Conservation (phyloP, 2,797 vertebrate species). For the Apodemus agrarius region DNA sequence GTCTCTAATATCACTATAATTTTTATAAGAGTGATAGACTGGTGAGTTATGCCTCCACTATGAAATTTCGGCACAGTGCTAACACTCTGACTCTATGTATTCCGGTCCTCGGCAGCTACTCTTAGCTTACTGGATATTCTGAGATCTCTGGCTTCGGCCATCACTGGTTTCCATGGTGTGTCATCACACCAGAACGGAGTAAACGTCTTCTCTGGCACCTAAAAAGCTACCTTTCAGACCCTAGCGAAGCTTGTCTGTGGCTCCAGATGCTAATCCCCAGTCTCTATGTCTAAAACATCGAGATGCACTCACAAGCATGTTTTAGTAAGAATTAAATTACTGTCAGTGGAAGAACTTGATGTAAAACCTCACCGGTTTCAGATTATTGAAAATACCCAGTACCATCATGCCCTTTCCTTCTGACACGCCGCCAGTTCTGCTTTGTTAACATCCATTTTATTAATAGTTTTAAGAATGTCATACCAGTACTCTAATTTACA, state of each 20-base stretch:
- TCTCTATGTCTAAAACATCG: slow-evolving; percentile 23
- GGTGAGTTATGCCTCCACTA: neutral
- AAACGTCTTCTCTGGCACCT: neutral
- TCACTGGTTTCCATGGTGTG: neutral
- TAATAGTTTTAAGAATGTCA: neutral
- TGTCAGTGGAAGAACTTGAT: neutral
- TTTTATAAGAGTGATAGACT: neutral
- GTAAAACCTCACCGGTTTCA: neutral
- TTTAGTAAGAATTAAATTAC: slow-evolving; percentile 34
- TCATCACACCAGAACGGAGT: neutral
- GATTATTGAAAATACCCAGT: neutral
- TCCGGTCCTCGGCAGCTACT: neutral
- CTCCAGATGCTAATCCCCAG: neutral
- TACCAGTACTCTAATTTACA: neutral
- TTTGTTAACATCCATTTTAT: neutral
- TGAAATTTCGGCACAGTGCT: neutral
- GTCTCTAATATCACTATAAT: neutral
- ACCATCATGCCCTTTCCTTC: neutral
- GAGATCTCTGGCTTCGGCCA: neutral
- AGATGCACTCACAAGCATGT: neutral
- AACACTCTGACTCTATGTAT: neutral
- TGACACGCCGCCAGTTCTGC: neutral
- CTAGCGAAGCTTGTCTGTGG: neutral
- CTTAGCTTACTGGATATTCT: neutral
- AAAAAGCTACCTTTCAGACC: neutral